These are phyloP conservation scores for Mycteria americana DNA, from an alignment of 2,797 vertebrate genomes.

Conservation along the genomic window DNA sequence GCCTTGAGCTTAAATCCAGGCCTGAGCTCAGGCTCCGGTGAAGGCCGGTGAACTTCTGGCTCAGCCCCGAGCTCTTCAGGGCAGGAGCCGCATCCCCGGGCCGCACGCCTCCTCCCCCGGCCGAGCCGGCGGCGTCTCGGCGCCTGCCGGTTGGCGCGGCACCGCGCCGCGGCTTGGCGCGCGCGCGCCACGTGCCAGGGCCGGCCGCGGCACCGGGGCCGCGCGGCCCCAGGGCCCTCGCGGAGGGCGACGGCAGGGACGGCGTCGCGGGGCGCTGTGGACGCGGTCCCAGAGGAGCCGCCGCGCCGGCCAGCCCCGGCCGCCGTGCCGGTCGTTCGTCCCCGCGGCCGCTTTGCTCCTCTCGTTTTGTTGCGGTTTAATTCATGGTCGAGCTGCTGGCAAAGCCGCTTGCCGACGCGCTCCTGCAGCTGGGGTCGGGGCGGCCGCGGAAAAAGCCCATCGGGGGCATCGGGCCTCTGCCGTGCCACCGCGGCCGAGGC, in stretches of 20 bases:
- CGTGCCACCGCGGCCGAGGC: not conserved
- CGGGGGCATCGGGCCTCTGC: not conserved
- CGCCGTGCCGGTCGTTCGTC: not conserved
- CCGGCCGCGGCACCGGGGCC: no score
- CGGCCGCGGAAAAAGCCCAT: not conserved
- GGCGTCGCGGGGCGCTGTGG: no score
- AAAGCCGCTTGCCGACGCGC: not conserved
- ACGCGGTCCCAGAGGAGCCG: not conserved
- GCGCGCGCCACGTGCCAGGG: not conserved
- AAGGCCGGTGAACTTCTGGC: not conserved
- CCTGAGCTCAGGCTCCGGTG: not conserved
- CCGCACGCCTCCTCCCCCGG: not conserved
- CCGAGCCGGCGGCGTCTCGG: not conserved
- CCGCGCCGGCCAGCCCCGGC: not conserved
- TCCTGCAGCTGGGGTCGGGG: not conserved
- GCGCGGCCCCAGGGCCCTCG: not conserved
- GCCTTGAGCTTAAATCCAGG: not conserved
- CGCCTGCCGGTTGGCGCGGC: not conserved
- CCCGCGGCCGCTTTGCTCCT: not conserved
- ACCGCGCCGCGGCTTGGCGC: not conserved
- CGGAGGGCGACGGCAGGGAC: not conserved
- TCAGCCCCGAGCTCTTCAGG: not conserved
- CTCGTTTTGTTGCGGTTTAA: not conserved
- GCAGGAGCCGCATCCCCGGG: not conserved
- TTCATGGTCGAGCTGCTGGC: not conserved